Evolutionary conservation across 2,797 vertebrate genomes (phyloP).

Genomic region (Tadarida brasiliensis): DNA sequence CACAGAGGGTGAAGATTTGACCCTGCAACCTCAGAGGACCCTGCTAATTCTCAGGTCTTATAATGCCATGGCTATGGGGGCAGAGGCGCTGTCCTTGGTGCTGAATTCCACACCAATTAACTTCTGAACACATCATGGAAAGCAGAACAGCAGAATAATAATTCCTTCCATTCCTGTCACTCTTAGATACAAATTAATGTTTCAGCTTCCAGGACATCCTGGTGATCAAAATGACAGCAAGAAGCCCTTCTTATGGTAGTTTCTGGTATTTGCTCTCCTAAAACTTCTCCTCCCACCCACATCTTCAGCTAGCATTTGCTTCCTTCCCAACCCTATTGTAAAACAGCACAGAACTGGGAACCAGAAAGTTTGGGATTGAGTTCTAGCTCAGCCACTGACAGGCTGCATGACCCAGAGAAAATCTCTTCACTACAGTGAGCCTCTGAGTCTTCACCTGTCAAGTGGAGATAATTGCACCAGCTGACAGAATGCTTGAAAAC

Average conservation of each 20-base stretch:
- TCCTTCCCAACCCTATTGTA: not conserved
- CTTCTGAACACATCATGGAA: not conserved
- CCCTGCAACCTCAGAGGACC: not conserved
- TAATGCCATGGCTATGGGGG: rapidly evolving
- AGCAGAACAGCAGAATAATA: not conserved
- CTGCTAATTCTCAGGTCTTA: not conserved
- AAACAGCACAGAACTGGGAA: not conserved
- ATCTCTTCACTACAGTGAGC: not conserved
- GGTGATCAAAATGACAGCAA: slow-evolving; percentile 17
- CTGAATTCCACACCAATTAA: not conserved
- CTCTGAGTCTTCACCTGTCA: slow-evolving; percentile 44
- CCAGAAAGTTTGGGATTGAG: not conserved
- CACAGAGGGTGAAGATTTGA: not conserved
- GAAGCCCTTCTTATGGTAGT: not conserved
- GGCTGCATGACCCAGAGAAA: not conserved
- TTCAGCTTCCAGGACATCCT: not conserved
- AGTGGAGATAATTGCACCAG: slow-evolving; percentile 3
- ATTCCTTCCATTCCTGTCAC: not conserved
- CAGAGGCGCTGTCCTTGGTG: slow-evolving; percentile 40
- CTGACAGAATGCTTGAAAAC: slow-evolving; percentile 34
- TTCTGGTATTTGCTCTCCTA: not conserved
- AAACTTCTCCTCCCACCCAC: not conserved
- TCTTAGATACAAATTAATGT: not conserved
- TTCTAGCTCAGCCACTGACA: not conserved
- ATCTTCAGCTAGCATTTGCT: not conserved